Evolutionary conservation across 1,140 invertebrate genomes (phyloP), one percentile per base, ranked within the genome.

Genomic region (Acromyrmex charruanus): DNA sequence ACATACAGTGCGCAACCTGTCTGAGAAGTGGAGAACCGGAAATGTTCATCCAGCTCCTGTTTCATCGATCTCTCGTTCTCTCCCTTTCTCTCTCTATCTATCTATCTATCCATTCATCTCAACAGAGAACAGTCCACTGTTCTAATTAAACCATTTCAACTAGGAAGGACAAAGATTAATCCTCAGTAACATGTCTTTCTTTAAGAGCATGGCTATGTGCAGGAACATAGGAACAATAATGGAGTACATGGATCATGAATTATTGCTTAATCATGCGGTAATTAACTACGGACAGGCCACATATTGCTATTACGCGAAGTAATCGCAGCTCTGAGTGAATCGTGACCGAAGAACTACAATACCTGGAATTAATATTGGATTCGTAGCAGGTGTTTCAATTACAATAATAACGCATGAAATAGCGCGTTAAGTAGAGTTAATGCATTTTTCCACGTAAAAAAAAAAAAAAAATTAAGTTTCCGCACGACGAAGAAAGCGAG

Each of bases 11-110:
- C n/a, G 25, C 53, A 63, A 39, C 18, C 80, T 74, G 68, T 82
- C 25, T 49, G 14, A 55, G 25, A 74, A 72, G 68, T 49, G 55
- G 69, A 84, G 25, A 84, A 61, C 69, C 39, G 80, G 39, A 75
- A 75, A 74, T 18, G 35, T 61, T 82, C n/a, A 55, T 35, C 10
- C 12, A 25, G 14, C 49, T 81, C 31, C 31, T 69, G 31, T 80
- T 80, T 81, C 77, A 55, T 71, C 28, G 77, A 66, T 12, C 28
- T 59, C 3, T 74, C 71, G 0, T 9, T 44, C 35, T 9, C 10
- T 44, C 39, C 21, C 66, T 16, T n/a, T 69, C 35, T 49, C 10
- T 25, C 25, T 25, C 25, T 44, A 12, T 25, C 10, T 14, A 0
- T 49, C n/a, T 66, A 1, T 49, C 4, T 69, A n/a, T 69, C n/a